A percentile compares a stretch with the other conserved stretches of the same genome.
Conservation (phyloP, 2,888 invertebrate genomes). For the Cosmia pyralina region DNA sequence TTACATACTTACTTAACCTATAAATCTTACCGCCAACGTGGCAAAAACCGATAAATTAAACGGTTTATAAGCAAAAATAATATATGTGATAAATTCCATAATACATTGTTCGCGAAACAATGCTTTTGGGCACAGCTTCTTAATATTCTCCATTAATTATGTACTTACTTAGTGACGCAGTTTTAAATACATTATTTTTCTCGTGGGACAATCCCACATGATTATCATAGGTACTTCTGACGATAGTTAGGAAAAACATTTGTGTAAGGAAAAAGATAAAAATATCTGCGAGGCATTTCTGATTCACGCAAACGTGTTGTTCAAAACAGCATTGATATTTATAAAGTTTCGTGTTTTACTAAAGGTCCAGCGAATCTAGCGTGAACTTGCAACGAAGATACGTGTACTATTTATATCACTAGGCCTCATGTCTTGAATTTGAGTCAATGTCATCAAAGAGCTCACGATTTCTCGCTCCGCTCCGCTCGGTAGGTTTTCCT, state of each 20-base stretch:
- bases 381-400: constrained; percentile 40
- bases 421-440: constrained; percentile 8
- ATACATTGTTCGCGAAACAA: background rate
- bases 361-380: constrained; percentile 27
- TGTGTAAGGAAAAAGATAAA: constrained; percentile 11
- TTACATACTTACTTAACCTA: background rate
- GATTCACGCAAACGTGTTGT: constrained; percentile 24
- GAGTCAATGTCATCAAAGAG: constrained; percentile 42
- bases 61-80: background rate
- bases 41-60: background rate
- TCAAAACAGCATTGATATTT: constrained; percentile 35
- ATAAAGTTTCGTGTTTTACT: constrained; percentile 21
- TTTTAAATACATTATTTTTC: background rate
- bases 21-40: background rate
- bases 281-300: constrained; percentile 7
- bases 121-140: background rate
- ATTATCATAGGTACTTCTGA: background rate
- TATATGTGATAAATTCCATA: background rate
- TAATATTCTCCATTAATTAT: background rate
- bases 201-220: constrained; percentile 8
- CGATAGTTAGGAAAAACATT: constrained; percentile 8
- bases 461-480: background rate
- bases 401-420: constrained; percentile 40
- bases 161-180: background rate
- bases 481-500: background rate